Evolutionary conservation across 2,888 invertebrate species (phyloP), one percentile per base, ranked within the genome.

Genomic region (Xestia rhomboidea): DNA sequence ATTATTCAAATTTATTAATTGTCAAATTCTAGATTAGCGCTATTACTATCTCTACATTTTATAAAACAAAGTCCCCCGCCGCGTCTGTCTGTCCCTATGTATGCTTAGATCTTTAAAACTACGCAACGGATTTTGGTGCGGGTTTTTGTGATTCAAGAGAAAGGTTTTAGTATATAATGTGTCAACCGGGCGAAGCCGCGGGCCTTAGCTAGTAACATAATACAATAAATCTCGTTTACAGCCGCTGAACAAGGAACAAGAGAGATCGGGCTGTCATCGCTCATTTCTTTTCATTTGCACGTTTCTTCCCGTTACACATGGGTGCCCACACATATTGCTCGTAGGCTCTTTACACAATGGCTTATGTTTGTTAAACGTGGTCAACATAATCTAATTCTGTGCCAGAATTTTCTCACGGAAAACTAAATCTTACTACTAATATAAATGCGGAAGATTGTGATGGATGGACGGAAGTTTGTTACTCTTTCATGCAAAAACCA

Each of bases 221-320:
- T 66, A 81, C 46, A 72, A 79, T 82, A 89, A 88, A 88, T 87
- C 87, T 86, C 76, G 82, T 88, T 89, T 85, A 83, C 73, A 86
- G 88, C 73, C 87, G 82, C 76, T 89, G 87, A 89, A 84, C 88
- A 89, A 72, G 72, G 87, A 88, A 89, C 90, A 90, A 88, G 90
- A 87, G 79, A 84, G 76, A 73, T 83, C 85, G 68, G 79, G 85
- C 90, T 89, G 89, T 88, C 89, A 82, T 90, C 87, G 81, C 83
- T 88, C 87, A 90, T 91, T 89, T 90, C 90, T 87, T 89, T 91
- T 89, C 87, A 88, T 88, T 89, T 87, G 89, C 87, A 89, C 88
- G 86, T 87, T 86, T 88, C 83, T 88, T 87, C 79, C 80, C 78
- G 88, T 90, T 82, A 86, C 89, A 86, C 87, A 87, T 86, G 90